Conservation (phyloP, 2,113 vertebrate species). For the Petromus typicus region DNA sequence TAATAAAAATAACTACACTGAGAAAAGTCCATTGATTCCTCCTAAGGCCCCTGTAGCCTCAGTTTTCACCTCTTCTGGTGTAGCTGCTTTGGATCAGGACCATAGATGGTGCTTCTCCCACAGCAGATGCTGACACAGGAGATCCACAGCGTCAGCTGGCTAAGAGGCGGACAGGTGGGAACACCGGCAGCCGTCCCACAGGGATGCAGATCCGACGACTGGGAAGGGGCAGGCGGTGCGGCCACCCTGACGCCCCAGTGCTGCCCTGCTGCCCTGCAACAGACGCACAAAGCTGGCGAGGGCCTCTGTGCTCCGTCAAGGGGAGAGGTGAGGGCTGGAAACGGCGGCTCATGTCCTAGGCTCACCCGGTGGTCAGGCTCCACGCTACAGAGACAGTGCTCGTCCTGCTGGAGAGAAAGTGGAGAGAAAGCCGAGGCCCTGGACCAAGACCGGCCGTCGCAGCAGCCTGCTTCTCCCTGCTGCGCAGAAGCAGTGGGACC, state of each 20-base stretch:
- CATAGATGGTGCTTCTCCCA: background rate
- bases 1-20: conserved; percentile 54
- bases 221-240: background rate
- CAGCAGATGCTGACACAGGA: background rate
- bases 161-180: background rate
- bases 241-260: background rate
- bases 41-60: too few species aligned
- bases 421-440: too few species aligned
- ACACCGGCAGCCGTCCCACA: too few species aligned
- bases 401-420: too few species aligned
- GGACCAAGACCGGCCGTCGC: background rate
- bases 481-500: background rate
- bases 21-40: background rate
- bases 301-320: background rate
- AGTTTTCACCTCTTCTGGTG: background rate
- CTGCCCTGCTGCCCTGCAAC: background rate
- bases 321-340: too few species aligned
- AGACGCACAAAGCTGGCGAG: background rate
- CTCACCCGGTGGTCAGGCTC: rapidly evolving
- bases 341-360: background rate
- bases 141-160: background rate
- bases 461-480: background rate
- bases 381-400: too few species aligned
- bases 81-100: background rate
- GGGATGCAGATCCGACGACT: background rate